Percentiles rank a stretch among this genome's conserved stretches.
phyloP scores from a whole-genome alignment of 1,140 invertebrate species.

The Drosophila mayri region DNA sequence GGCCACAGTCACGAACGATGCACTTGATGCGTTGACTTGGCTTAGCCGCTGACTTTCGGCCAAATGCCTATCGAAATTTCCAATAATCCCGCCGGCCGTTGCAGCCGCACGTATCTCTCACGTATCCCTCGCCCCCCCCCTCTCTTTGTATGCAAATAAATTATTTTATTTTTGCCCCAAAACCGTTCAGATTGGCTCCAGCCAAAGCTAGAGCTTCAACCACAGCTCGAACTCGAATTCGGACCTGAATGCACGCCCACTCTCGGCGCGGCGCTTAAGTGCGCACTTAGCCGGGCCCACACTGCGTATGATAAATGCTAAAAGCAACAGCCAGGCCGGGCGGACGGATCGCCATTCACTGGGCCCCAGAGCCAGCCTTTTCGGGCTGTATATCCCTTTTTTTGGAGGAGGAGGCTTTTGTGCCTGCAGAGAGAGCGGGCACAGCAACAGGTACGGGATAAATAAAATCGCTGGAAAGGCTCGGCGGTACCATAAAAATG shows the following conservation, averaged over 20 bases:
- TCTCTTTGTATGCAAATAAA: constrained; percentile 55
- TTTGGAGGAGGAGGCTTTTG: neutral
- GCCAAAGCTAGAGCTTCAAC: neutral
- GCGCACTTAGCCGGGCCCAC: constrained; percentile 54
- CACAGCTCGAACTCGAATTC: neutral
- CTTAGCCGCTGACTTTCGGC: constrained; percentile 33
- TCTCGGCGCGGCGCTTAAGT: constrained; percentile 42
- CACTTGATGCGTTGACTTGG: constrained; percentile 36
- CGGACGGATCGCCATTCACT: constrained; percentile 14
- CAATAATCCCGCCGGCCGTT: constrained; percentile 37
- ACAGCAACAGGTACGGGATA: constrained; percentile 32
- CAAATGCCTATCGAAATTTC: constrained; percentile 1
- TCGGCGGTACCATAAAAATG: constrained; percentile 35
- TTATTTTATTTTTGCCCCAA: constrained; percentile 63
- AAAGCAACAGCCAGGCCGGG: constrained; percentile 44
- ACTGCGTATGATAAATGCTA: constrained; percentile 63
- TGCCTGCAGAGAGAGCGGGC: neutral
- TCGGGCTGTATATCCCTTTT: constrained; percentile 9
- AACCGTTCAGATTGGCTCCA: constrained; percentile 47
- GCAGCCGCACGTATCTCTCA: constrained; percentile 33
- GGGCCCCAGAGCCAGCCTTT: constrained; percentile 33
- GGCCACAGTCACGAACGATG: constrained; percentile 38
- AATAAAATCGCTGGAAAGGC: constrained; percentile 14
- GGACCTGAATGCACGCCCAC: constrained; percentile 7
- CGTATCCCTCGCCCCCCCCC: neutral